These are phyloP conservation scores for Odontocerum albicorne DNA, from an alignment of 2,888 invertebrate species.

Conservation along the genomic window DNA sequence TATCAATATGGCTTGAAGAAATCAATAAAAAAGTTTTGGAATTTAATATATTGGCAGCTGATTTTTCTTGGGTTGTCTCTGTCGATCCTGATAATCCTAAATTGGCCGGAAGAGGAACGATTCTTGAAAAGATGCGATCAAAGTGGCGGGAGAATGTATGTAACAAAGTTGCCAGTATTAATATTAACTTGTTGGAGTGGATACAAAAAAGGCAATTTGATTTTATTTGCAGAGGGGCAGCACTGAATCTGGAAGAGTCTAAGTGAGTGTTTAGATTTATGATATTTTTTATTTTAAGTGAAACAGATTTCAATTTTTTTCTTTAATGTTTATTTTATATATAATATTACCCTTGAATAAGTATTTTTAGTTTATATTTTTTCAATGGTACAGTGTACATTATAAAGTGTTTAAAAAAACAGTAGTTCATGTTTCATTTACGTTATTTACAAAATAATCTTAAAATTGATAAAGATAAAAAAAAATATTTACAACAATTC, in stretches of 20 bases:
- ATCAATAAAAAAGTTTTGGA: constrained; percentile 45
- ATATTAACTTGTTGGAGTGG: constrained; percentile 41
- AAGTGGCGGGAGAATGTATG: constrained; percentile 47
- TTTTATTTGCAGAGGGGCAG: constrained; percentile 65
- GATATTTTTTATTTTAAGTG: no score
- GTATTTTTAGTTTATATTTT: no score
- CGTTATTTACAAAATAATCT: no score
- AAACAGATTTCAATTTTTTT: no score
- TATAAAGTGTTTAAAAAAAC: no score
- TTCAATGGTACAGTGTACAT: no score
- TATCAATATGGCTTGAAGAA: constrained; percentile 41
- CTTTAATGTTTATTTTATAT: no score
- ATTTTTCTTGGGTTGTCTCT: constrained; percentile 50
- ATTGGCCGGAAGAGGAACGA: constrained; percentile 40
- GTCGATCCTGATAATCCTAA: constrained; percentile 43
- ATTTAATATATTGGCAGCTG: constrained; percentile 46
- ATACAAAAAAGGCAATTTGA: constrained; percentile 57
- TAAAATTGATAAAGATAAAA: no score
- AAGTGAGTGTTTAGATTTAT: constrained; percentile 51
- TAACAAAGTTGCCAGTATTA: constrained; percentile 41
- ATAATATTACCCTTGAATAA: no score
- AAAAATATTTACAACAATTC: no score
- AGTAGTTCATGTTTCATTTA: no score
- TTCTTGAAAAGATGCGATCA: constrained; percentile 43
- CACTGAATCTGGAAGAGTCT: constrained; percentile 56